Percentiles rank a stretch among this genome's conserved stretches.
Evolutionary conservation across 2,888 invertebrate genomes (phyloP).

Genomic region (Melikaiella ostensackeni): DNA sequence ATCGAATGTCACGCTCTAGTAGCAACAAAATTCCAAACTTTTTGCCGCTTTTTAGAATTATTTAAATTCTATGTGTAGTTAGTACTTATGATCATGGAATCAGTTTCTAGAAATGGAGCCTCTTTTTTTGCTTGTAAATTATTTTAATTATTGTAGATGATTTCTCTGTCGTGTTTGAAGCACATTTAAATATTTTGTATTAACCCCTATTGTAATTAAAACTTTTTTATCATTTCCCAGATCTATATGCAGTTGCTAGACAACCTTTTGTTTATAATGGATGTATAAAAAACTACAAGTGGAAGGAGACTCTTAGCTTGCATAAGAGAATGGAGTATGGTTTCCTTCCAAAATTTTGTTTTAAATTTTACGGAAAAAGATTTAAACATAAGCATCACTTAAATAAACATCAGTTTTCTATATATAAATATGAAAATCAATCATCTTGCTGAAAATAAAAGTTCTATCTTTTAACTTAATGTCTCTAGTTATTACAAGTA

Average conservation of each 20-base stretch:
- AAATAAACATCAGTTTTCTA: conserved; percentile 58
- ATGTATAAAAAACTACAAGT: conserved; percentile 71
- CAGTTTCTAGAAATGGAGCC: background rate
- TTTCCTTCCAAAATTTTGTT: conserved; percentile 71
- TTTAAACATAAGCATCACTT: conserved; percentile 72
- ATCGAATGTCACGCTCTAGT: too few species aligned
- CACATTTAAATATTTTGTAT: background rate
- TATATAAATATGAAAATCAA: conserved; percentile 47
- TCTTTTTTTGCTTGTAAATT: background rate
- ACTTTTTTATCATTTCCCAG: conserved; percentile 21
- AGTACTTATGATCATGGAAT: background rate
- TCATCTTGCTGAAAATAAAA: conserved; percentile 21
- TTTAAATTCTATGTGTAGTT: too few species aligned
- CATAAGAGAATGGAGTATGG: conserved; percentile 71
- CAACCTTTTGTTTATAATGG: conserved; percentile 66
- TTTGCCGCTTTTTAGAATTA: too few species aligned
- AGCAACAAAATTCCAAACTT: too few species aligned
- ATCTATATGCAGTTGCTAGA: conserved; percentile 35
- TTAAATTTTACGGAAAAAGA: conserved; percentile 67
- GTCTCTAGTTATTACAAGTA: conserved; percentile 4
- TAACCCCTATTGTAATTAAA: background rate
- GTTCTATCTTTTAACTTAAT: background rate
- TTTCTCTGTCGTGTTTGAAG: background rate
- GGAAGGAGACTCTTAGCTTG: conserved; percentile 68
- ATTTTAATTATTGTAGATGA: background rate